These are phyloP conservation scores for Celastrina argiolus DNA, from an alignment of 2,888 invertebrate genomes.

Conservation along the genomic window DNA sequence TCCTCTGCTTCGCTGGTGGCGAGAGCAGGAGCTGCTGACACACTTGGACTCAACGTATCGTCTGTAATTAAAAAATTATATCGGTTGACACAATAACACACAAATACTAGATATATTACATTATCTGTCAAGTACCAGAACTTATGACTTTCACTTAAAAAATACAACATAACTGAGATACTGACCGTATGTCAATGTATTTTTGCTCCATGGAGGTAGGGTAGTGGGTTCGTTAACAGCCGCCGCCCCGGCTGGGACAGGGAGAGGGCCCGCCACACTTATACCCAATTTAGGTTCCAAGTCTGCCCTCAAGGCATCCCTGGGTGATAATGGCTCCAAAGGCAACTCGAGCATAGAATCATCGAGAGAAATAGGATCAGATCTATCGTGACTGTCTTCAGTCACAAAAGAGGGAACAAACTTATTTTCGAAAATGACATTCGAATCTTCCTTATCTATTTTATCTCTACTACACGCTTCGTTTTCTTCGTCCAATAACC, in stretches of 20 bases:
- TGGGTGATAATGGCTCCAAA: slow-evolving; percentile 27
- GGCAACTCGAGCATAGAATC: slow-evolving; percentile 30
- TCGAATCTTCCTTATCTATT: background rate
- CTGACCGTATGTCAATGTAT: slow-evolving; percentile 41
- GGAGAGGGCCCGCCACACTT: slow-evolving; percentile 51
- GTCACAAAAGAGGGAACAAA: background rate
- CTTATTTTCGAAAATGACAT: background rate
- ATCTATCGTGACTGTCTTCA: background rate
- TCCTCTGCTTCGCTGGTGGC: slow-evolving; percentile 60
- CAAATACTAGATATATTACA: too few species aligned
- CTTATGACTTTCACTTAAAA: background rate
- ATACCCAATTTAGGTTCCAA: slow-evolving; percentile 15
- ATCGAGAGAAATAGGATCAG: background rate
- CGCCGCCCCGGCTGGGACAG: slow-evolving; percentile 55
- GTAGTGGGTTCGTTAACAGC: slow-evolving; percentile 41
- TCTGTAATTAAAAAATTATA: background rate
- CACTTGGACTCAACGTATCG: slow-evolving; percentile 22
- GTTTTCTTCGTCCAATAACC: slow-evolving; percentile 47
- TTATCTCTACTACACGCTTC: background rate
- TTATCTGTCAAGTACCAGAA: background rate
- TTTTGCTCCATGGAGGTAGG: slow-evolving; percentile 34
- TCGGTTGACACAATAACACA: too few species aligned
- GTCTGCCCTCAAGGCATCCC: slow-evolving; percentile 19
- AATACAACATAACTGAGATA: slow-evolving; percentile 4
- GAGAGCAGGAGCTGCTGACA: slow-evolving; percentile 45